Conservation (phyloP, 2,797 vertebrate genomes). For the Pyrocephalus nanus region DNA sequence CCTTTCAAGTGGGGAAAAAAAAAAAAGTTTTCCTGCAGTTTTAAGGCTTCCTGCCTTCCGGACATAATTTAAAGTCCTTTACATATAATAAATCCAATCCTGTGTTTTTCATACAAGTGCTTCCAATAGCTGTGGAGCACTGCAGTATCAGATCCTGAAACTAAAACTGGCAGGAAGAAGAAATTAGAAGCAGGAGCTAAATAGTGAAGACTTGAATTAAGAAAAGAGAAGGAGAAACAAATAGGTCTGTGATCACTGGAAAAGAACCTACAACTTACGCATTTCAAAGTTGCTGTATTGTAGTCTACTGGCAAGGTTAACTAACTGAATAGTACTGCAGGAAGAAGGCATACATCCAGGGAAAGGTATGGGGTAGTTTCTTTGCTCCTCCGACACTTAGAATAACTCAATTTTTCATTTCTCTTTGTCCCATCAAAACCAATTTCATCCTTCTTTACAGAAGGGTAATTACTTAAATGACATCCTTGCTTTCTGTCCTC, state of each 20-base stretch:
- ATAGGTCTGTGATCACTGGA: background rate
- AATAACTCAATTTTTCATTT: background rate
- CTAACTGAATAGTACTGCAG: background rate
- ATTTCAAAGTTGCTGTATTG: background rate
- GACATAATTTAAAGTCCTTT: background rate
- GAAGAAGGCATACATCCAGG: background rate
- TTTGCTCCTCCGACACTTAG: background rate
- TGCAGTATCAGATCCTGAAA: background rate
- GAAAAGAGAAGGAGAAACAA: background rate
- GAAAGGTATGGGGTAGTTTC: background rate
- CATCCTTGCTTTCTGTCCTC: background rate
- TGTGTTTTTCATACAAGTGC: background rate
- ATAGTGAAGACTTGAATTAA: background rate
- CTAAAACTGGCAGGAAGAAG: background rate
- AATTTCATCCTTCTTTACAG: background rate
- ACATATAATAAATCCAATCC: background rate
- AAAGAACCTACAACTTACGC: background rate
- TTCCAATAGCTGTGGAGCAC: background rate
- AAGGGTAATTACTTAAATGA: background rate
- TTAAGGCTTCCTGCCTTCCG: background rate
- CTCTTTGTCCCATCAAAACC: background rate
- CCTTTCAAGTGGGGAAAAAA: background rate
- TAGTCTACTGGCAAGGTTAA: background rate
- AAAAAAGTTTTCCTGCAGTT: background rate
- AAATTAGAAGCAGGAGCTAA: background rate